phyloP scores from a whole-genome alignment of 1,140 invertebrate genomes.

The Pseudomyrmex gracilis region DNA sequence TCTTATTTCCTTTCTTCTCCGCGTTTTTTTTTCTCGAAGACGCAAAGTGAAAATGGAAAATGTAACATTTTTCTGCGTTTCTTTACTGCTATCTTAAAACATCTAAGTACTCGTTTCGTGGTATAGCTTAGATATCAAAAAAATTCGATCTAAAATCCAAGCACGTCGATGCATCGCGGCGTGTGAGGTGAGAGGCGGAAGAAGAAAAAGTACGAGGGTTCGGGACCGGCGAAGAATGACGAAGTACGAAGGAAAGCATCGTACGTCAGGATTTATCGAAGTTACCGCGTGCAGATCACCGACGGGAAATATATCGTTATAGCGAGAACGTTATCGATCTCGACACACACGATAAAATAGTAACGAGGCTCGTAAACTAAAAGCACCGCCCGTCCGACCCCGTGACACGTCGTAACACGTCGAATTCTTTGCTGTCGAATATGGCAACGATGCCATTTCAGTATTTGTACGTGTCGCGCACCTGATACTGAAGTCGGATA shows the following conservation, averaged over 20 bases:
- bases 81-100: background rate
- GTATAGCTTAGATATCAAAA: conserved; percentile 36
- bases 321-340: conserved; percentile 69
- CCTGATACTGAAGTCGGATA: conserved; percentile 28
- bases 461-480: conserved; percentile 7
- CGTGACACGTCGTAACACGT: conserved; percentile 40
- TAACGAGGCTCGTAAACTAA: conserved; percentile 73
- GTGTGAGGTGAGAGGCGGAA: background rate
- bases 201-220: conserved; percentile 21
- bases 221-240: conserved; percentile 48
- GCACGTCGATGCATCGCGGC: conserved; percentile 33
- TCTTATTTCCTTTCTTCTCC: conserved; percentile 21
- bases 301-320: conserved; percentile 68
- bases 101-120: conserved; percentile 10
- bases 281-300: conserved; percentile 58
- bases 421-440: conserved; percentile 60
- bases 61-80: conserved; percentile 13
- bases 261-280: conserved; percentile 64
- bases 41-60: background rate
- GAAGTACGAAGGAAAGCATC: conserved; percentile 39
- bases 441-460: background rate
- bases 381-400: conserved; percentile 56
- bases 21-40: background rate
- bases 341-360: conserved; percentile 73
- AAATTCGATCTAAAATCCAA: conserved; percentile 51